Percentiles rank a stretch among this genome's conserved stretches.
Evolutionary conservation across 1,140 invertebrate genomes (phyloP).

Genomic region (Bombus fervidus): DNA sequence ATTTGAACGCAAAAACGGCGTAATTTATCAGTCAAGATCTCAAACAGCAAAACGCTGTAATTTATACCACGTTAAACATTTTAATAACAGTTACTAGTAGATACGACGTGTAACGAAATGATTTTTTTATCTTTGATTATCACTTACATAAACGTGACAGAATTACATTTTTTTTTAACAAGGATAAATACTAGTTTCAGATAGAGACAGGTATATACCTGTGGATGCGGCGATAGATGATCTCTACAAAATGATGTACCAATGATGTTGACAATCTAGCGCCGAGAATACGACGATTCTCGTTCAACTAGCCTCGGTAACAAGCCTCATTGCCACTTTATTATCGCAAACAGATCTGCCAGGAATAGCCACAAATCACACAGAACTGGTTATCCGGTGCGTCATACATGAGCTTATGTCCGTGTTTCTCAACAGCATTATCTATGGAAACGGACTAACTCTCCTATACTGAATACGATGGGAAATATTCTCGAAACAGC

Average conservation of each 20-base stretch:
- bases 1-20: neutral
- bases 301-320: constrained; percentile 67
- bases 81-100: neutral
- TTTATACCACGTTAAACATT: neutral
- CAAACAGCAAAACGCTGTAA: neutral
- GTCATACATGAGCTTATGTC: constrained; percentile 59
- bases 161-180: neutral
- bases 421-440: constrained; percentile 54
- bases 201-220: neutral
- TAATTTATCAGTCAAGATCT: neutral
- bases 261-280: constrained; percentile 52
- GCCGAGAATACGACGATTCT: constrained; percentile 46
- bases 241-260: constrained; percentile 52
- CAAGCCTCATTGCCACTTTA: constrained; percentile 76
- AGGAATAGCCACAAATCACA: constrained; percentile 73
- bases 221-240: constrained; percentile 28
- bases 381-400: constrained; percentile 72
- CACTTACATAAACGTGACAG: neutral
- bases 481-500: constrained; percentile 22
- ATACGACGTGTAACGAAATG: neutral
- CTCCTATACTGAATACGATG: constrained; percentile 38
- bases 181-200: neutral
- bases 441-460: constrained; percentile 49
- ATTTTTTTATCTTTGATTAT: neutral
- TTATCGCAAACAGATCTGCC: constrained; percentile 71